Evolutionary conservation across 2,797 vertebrate genomes (phyloP), one percentile per base, ranked within the genome.

Genomic region (Varecia variegata): DNA sequence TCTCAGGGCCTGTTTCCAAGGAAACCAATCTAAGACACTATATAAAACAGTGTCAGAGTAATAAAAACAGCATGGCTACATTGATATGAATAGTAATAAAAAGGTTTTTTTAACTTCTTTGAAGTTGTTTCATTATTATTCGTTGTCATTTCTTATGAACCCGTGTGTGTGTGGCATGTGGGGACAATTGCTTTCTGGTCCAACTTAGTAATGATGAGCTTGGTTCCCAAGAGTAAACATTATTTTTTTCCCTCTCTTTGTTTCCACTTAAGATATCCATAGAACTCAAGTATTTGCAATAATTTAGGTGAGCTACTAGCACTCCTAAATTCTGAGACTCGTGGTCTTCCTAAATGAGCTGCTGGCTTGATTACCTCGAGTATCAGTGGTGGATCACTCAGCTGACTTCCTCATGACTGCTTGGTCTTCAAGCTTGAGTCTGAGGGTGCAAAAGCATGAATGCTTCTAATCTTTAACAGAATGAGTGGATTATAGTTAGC

Each of bases 1-100:
- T 62, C 45, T 77, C 67, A 71, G 50, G 40, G n/a, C 58, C 32
- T 77, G 83, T 92, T 94, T 96, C 93, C 67, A 82, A 4, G 67
- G 79, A 96, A 96, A 93, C n/a, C 65, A 52, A 5, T 76, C 17
- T 56, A 88, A 90, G n/a, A 65, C 15, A 93, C 9, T 18, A 1
- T 12, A 82, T 71, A 73, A 91, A 68, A 77, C 20, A 54, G 13
- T 67, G 30, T 60, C 30, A 81, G 47, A 82, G 11, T 86, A 77
- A 93, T 67, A 91, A 94, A 91, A 86, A 20, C 21, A 77, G 21
- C 15, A 83, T 43, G 43, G 23, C 32, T 47, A 74, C 35, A 70
- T 43, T 87, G 11, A 73, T 74, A 30, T 90, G 32, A 94, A 85
- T 93, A 87, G 47, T 43, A 93, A 90, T 87, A 23, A 80, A 71